Conservation (phyloP, 2,888 invertebrate genomes). For the Amblyjoppa fuscipennis region DNA sequence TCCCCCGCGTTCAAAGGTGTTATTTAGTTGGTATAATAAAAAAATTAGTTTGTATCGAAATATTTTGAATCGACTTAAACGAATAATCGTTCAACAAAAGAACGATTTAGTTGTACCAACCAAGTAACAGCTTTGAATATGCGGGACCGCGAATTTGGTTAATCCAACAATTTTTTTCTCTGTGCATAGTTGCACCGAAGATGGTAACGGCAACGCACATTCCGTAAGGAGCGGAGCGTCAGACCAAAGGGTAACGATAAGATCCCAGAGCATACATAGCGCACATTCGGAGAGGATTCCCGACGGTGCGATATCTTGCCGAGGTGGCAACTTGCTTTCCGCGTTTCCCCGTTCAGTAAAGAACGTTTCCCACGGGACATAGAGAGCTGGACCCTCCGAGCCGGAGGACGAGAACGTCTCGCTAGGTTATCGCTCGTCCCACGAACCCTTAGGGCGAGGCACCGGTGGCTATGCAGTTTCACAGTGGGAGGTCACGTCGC, state of each 20-base stretch:
- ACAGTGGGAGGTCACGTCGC: constrained; percentile 47
- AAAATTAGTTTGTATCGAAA: no score
- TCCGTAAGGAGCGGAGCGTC: background rate
- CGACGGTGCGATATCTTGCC: constrained; percentile 65
- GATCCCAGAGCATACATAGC: constrained; percentile 4
- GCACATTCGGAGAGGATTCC: constrained; percentile 46
- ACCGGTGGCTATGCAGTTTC: constrained; percentile 50
- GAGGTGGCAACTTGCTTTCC: constrained; percentile 63
- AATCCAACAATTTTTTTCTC: no score
- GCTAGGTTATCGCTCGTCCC: constrained; percentile 44
- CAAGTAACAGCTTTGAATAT: no score
- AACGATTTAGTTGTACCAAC: no score
- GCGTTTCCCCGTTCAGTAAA: constrained; percentile 44
- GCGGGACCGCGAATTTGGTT: no score
- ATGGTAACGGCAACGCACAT: background rate
- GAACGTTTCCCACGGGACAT: constrained; percentile 47
- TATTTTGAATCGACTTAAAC: no score
- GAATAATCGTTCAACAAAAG: no score
- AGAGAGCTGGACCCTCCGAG: constrained; percentile 7
- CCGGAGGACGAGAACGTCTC: constrained; percentile 21
- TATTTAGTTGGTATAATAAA: no score
- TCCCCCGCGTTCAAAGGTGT: no score
- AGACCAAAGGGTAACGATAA: background rate
- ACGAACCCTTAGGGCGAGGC: constrained; percentile 29
- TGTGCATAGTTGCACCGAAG: background rate